Percentiles rank a stretch among this genome's conserved stretches.
phyloP scores from a whole-genome alignment of 2,888 invertebrate genomes.

The Embidobia sp. region DNA sequence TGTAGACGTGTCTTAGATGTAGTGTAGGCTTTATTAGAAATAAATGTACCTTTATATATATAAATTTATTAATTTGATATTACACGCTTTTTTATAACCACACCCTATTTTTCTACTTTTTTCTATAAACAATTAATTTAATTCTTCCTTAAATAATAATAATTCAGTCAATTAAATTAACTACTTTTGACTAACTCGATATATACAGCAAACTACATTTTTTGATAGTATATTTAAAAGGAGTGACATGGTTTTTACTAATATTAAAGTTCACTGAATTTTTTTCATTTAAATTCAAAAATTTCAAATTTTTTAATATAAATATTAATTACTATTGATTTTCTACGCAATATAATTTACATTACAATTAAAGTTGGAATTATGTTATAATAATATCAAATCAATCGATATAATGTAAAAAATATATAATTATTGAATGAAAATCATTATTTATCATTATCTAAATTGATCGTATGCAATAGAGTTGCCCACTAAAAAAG shows the following conservation, averaged over 20 bases:
- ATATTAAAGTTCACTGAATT: no score
- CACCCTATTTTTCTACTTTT: constrained; percentile 18
- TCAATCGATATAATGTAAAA: neutral
- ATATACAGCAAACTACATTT: no score
- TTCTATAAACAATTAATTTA: neutral
- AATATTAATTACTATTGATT: constrained; percentile 10
- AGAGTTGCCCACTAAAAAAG: no score
- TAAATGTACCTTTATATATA: constrained; percentile 47
- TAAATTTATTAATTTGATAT: constrained; percentile 28
- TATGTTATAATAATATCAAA: constrained; percentile 4
- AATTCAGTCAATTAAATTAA: no score
- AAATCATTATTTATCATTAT: neutral
- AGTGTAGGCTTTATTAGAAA: constrained; percentile 52
- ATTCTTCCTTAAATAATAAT: neutral
- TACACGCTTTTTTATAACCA: constrained; percentile 41
- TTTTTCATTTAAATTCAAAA: neutral
- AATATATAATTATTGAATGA: neutral
- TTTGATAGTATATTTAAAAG: no score
- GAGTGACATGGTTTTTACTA: no score
- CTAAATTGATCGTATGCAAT: no score
- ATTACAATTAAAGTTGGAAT: constrained; percentile 10
- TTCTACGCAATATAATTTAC: constrained; percentile 4
- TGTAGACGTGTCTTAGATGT: constrained; percentile 55
- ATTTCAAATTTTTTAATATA: constrained; percentile 14
- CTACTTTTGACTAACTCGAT: no score